A percentile compares a stretch with the other conserved stretches of the same genome.
Conservation (phyloP, 2,888 invertebrate species). For the Spisula solida region DNA sequence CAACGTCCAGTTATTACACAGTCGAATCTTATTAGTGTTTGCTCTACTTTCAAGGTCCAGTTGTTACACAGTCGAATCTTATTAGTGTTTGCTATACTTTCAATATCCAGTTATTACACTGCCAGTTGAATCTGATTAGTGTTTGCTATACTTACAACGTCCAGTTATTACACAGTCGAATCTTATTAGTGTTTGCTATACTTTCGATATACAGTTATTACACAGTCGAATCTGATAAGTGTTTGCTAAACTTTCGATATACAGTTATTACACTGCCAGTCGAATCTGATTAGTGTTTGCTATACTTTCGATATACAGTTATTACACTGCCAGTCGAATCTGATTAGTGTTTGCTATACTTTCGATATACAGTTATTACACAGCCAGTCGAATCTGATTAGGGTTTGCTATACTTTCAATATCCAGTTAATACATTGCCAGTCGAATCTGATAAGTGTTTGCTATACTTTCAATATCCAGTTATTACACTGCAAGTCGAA, state of each 20-base stretch:
- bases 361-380: slow-evolving; percentile 29
- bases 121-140: neutral
- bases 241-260: slow-evolving; percentile 31
- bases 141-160: slow-evolving; percentile 30
- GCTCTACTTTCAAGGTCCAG: slow-evolving; percentile 29
- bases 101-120: slow-evolving; percentile 23
- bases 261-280: neutral
- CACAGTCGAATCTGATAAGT: neutral
- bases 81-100: slow-evolving; percentile 27
- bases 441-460: slow-evolving; percentile 3
- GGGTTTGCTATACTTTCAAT: slow-evolving; percentile 28
- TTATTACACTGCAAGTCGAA: neutral
- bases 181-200: slow-evolving; percentile 16
- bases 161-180: neutral
- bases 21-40: slow-evolving; percentile 2
- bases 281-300: slow-evolving; percentile 3
- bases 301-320: slow-evolving; percentile 36
- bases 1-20: slow-evolving; percentile 19
- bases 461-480: slow-evolving; percentile 33
- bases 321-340: neutral
- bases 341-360: slow-evolving; percentile 29
- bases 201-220: slow-evolving; percentile 34
- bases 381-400: neutral
- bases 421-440: slow-evolving; percentile 11
- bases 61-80: neutral